Evolutionary conservation across 2,113 vertebrate genomes (phyloP), one percentile per base, ranked within the genome.

Genomic region (Bungarus multicinctus): DNA sequence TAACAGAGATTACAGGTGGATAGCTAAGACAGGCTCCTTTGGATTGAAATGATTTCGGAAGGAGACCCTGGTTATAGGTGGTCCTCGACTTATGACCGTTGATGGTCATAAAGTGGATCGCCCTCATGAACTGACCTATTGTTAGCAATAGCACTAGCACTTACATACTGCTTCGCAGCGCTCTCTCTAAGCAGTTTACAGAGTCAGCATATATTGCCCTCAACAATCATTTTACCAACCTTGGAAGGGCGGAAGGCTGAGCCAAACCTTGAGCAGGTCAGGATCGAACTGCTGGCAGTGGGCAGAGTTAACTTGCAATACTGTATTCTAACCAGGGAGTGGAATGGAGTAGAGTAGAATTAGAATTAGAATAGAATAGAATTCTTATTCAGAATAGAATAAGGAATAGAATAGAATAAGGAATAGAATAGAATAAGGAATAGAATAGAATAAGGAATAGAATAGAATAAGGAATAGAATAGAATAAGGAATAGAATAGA

Each of bases 371-470:
- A 3, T 43, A 3, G 43, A 43, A 3, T 43, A 3, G 43, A 43
- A 3, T 43, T n/a, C n/a, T n/a, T n/a, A n/a, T n/a, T n/a, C n/a
- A n/a, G n/a, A n/a, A n/a, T n/a, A n/a, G n/a, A n/a, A n/a, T n/a
- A n/a, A n/a, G 43, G 43, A 43, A 3, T 50, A 50, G 47, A 1
- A 8, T 50, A 50, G 47, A 1, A 7, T 9, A 9, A 1, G 8
- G 8, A 43, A 2, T 9, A 50, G 47, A 1, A 7, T 9, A 9
- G 47, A 1, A 7, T 9, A 1, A 7, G 1, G 8, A 43, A 2
- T 9, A 18, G 53, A 0, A 3, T 54, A 54, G 54, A 22, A 20
- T 55, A 1, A 4, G 4, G 47, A 1, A 7, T 50, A 50, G 47
- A 10, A 7, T 50, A 50, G 47, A 1, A 7, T 9, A 9, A 43